phyloP scores from a whole-genome alignment of 1,140 invertebrate genomes.

The Sarcophaga bullata region DNA sequence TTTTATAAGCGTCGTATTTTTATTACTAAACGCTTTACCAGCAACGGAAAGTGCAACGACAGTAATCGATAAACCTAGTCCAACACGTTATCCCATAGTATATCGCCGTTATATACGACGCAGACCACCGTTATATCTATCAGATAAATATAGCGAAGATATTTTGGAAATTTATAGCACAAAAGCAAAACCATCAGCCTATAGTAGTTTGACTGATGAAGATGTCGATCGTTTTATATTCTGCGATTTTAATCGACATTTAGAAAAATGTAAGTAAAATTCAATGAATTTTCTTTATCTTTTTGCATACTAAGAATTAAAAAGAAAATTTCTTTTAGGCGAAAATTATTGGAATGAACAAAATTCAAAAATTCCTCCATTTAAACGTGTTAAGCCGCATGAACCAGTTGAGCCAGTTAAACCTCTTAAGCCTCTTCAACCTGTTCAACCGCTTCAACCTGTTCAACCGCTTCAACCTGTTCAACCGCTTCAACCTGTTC shows the following conservation, averaged over 20 bases:
- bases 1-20: background rate
- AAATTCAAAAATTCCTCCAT: no score
- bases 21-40: background rate
- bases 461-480: no score
- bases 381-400: no score
- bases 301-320: no score
- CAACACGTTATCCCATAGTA: background rate
- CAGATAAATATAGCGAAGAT: background rate
- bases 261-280: constrained; percentile 37
- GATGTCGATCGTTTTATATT: constrained; percentile 28
- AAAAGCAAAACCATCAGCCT: background rate
- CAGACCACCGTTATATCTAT: background rate
- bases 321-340: constrained; percentile 3
- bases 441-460: no score
- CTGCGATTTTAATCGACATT: constrained; percentile 34
- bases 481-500: no score
- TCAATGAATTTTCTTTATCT: no score
- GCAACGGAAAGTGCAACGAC: background rate
- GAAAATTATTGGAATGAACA: constrained; percentile 8
- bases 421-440: no score
- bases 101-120: constrained; percentile 36
- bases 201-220: constrained; percentile 1
- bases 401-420: no score
- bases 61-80: background rate
- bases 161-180: constrained; percentile 26